phyloP scores from a whole-genome alignment of 2,113 vertebrate genomes.

The Butorides virescens region DNA sequence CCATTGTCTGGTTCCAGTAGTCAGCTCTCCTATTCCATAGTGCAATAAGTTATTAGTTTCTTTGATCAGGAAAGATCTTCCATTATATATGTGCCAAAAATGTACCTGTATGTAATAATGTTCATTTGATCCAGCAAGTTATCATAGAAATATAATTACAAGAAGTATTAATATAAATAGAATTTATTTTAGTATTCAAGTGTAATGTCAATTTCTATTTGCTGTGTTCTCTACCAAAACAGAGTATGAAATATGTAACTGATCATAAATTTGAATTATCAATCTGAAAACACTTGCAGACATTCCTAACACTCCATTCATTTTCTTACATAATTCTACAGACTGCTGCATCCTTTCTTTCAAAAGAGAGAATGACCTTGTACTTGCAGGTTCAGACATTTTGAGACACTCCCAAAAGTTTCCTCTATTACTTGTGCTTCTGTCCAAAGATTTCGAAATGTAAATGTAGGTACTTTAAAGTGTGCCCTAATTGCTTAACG shows the following conservation, averaged over 20 bases:
- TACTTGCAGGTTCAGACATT: background rate
- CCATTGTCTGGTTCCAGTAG: background rate
- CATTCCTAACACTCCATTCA: background rate
- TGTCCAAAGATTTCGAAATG: background rate
- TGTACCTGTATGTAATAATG: background rate
- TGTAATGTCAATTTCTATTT: background rate
- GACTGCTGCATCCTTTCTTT: background rate
- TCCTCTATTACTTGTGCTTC: background rate
- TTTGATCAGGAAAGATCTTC: background rate
- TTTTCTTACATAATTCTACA: background rate
- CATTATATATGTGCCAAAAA: background rate
- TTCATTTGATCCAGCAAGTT: background rate
- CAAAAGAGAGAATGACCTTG: background rate
- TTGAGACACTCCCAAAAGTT: background rate
- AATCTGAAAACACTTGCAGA: background rate
- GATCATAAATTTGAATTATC: background rate
- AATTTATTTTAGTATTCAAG: background rate
- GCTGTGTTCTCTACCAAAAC: rapidly evolving
- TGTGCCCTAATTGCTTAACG: background rate
- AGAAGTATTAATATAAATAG: background rate
- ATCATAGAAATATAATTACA: background rate
- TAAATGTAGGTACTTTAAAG: slow-evolving; percentile 8
- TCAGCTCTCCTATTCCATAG: background rate
- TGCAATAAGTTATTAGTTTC: background rate
- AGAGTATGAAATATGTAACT: background rate